Evolutionary conservation across 2,113 vertebrate genomes (phyloP).

Genomic region (Passerina amoena): DNA sequence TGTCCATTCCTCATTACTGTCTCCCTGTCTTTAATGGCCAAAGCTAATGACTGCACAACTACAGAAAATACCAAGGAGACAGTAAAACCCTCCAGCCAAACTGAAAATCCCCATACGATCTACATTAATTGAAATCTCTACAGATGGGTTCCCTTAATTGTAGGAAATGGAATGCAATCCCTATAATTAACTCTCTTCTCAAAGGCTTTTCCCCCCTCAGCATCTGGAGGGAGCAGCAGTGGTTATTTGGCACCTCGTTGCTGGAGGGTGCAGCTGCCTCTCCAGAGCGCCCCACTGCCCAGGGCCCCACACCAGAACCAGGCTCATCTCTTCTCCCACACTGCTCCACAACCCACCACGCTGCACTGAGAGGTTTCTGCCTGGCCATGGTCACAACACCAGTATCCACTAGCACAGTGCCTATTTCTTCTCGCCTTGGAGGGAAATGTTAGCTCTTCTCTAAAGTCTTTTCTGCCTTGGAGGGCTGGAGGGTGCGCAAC

Average conservation of each 20-base stretch:
- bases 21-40: background rate
- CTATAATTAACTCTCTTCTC: conserved; percentile 34
- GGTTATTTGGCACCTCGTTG: background rate
- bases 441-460: background rate
- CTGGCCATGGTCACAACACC: rapidly evolving
- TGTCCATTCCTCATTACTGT: background rate
- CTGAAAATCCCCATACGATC: background rate
- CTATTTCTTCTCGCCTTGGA: rapidly evolving
- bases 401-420: no score
- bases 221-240: background rate
- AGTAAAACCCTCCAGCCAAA: conserved; percentile 31
- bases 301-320: background rate
- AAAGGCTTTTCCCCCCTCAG: background rate
- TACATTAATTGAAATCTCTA: conserved; percentile 53
- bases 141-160: conserved; percentile 40
- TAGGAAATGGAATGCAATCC: conserved; percentile 15
- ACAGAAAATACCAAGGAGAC: background rate
- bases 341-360: rapidly evolving
- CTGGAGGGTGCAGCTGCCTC: background rate
- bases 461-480: background rate
- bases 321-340: background rate
- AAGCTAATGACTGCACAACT: background rate
- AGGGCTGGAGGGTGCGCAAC: background rate
- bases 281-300: background rate
- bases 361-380: background rate